These are phyloP conservation scores for Sphaeridia pumilis DNA, from an alignment of 2,888 invertebrate genomes.

Conservation along the genomic window DNA sequence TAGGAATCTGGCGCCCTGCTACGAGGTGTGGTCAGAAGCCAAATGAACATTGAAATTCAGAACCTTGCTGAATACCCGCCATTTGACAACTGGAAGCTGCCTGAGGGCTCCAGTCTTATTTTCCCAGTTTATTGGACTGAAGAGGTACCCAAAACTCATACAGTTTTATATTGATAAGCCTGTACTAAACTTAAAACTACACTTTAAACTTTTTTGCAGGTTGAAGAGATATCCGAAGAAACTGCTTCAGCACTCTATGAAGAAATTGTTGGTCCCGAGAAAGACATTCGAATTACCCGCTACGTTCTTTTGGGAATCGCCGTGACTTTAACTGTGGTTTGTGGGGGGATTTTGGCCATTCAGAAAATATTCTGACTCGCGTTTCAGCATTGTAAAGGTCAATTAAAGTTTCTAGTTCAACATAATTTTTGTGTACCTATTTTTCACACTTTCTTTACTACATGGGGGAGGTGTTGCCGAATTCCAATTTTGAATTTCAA, in stretches of 20 bases:
- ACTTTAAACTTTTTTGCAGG: not conserved
- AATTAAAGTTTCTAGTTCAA: no score
- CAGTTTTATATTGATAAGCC: not conserved
- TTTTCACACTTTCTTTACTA: no score
- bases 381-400: not conserved
- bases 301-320: not conserved
- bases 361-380: not conserved
- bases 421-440: no score
- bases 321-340: not conserved
- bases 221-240: not conserved
- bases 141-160: constrained; percentile 23
- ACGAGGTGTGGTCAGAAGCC: constrained; percentile 24
- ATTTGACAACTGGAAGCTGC: not conserved
- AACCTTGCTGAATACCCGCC: constrained; percentile 1
- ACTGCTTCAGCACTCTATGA: not conserved
- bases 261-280: not conserved
- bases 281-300: not conserved
- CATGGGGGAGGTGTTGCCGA: no score
- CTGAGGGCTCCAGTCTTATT: constrained; percentile 18
- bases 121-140: constrained; percentile 34
- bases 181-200: not conserved
- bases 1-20: constrained; percentile 31
- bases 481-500: no score
- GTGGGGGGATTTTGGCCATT: not conserved
- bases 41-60: constrained; percentile 30